phyloP scores from a whole-genome alignment of 2,797 vertebrate genomes.

The Zalophus californianus region DNA sequence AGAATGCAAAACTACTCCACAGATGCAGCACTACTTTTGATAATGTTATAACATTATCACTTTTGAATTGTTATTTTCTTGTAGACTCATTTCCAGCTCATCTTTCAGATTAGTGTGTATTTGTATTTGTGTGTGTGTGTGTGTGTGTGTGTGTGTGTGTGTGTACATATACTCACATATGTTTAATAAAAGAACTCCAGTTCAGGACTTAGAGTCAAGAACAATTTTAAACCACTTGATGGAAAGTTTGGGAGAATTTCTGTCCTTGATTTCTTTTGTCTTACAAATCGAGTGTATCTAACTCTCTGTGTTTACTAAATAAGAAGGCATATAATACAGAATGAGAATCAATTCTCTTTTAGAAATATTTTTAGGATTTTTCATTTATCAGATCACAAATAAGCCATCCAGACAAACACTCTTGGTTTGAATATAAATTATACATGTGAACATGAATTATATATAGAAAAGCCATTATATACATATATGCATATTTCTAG shows the following conservation, averaged over 20 bases:
- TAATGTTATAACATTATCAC: neutral
- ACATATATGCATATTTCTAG: neutral
- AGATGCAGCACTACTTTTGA: neutral
- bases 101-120: neutral
- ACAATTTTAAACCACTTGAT: slow-evolving; percentile 46
- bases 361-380: slow-evolving; percentile 57
- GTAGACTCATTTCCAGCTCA: slow-evolving; percentile 14
- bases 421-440: slow-evolving; percentile 49
- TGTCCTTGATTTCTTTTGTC: slow-evolving; percentile 29
- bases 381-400: slow-evolving; percentile 43
- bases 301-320: slow-evolving; percentile 29
- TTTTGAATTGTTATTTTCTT: slow-evolving; percentile 16
- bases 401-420: slow-evolving; percentile 57
- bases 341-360: slow-evolving; percentile 26
- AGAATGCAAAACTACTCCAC: neutral
- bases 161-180: neutral
- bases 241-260: slow-evolving; percentile 30
- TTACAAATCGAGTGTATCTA: slow-evolving; percentile 48
- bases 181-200: neutral
- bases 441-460: slow-evolving; percentile 39
- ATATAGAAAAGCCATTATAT: slow-evolving; percentile 46
- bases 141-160: neutral
- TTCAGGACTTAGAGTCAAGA: slow-evolving; percentile 24
- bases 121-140: neutral
- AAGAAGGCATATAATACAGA: slow-evolving; percentile 30